Base-by-base conservation (phyloP, 2,113 vertebrate genomes). In the Fulmarus glacialis region DNA sequence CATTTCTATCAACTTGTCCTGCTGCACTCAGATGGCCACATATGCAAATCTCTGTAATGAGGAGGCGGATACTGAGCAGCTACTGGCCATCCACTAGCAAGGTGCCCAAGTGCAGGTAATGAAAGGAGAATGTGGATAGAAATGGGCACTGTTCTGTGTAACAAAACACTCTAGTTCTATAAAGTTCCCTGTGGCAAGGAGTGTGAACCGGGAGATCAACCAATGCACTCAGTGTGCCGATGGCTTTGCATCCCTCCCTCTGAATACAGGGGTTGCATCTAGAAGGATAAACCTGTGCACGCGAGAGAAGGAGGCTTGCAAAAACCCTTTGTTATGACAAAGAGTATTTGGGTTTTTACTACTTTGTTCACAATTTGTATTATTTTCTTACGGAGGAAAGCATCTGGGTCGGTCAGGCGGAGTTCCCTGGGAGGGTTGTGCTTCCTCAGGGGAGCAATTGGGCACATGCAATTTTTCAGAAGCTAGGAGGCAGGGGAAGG, bases 131-230 rank as follows among this genome's bases (percentile, higher is more conserved):
- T 2, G 8, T 34, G 48, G 43, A 2, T 63, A 58, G 43, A 92
- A 34, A 36, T 1, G 5, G 34, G 23, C 9, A 1, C 26, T 13
- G 20, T 12, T 79, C 30, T 16, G 21, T 67, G 56, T 21, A 59
- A 15, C 34, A 45, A 67, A 34, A 21, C 3, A 0, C 1, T n/a
- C 42, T 26, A 12, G 62, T 38, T 63, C 63, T 67, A 11, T 17
- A 0, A 19, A 42, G 29, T 14, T 47, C 36, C 52, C 5, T 1
- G 0, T 11, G 23, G 67, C 17, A 67, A 53, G 68, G 14, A 16
- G 11, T 2, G 20, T 26, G 64, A 63, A 32, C 1, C 2, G 17
- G 32, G 43, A 92, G 29, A 48, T 68, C 20, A 22, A 7, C 13
- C 6, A 3, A 21, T 1, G 8, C 1, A 2, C 19, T 68, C 11